A percentile compares a stretch with the other conserved stretches of the same genome.
phyloP scores from a whole-genome alignment of 2,888 invertebrate genomes.

The Drosophila tanythrix region DNA sequence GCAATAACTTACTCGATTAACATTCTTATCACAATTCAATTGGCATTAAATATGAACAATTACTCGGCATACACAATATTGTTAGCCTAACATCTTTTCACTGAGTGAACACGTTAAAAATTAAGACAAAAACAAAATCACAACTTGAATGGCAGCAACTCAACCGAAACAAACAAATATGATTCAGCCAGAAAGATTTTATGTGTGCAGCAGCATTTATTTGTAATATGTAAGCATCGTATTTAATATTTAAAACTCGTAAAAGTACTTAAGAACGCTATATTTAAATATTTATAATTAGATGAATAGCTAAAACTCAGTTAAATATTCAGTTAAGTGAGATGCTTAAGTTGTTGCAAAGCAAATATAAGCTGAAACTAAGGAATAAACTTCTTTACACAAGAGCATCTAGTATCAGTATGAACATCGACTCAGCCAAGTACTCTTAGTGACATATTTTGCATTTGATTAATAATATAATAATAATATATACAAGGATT shows the following conservation, averaged over 20 bases:
- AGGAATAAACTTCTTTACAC: not conserved
- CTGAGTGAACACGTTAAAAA: not conserved
- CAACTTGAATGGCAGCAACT: not conserved
- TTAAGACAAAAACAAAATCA: not conserved
- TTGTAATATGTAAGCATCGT: not conserved
- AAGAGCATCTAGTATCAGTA: not conserved
- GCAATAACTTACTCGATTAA: constrained; percentile 10
- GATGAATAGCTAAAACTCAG: not conserved
- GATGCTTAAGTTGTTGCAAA: not conserved
- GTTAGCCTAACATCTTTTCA: not conserved
- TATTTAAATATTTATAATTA: not conserved
- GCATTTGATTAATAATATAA: not conserved
- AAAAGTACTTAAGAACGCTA: not conserved
- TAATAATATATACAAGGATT: not conserved
- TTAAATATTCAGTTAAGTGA: not conserved
- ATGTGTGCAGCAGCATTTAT: not conserved
- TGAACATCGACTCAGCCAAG: not conserved
- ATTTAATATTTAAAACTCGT: not conserved
- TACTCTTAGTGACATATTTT: not conserved
- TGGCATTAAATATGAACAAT: constrained; percentile 23
- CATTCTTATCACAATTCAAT: constrained; percentile 12
- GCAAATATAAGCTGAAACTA: not conserved
- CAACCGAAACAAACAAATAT: not conserved
- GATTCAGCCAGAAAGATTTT: not conserved
- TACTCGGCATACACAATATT: constrained; percentile 1